These are phyloP conservation scores for Aselliscus stoliczkanus DNA, from an alignment of 2,797 vertebrate genomes.

Conservation along the genomic window DNA sequence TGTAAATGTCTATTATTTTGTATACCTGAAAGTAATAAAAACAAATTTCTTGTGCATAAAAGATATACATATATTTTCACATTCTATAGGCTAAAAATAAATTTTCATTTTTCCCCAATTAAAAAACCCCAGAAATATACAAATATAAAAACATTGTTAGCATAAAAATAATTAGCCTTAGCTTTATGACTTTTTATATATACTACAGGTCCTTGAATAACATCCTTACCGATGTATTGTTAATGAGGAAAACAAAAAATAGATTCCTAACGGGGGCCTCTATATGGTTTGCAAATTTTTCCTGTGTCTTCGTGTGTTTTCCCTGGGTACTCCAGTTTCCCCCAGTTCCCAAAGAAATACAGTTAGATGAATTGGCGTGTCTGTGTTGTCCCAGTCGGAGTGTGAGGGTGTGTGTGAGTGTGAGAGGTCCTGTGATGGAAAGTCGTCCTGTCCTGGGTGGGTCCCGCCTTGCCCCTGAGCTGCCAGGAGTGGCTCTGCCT, in stretches of 20 bases:
- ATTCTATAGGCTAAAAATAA: background rate
- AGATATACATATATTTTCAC: background rate
- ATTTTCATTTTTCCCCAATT: background rate
- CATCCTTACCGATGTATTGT: background rate
- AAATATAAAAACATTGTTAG: background rate
- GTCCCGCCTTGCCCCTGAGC: background rate
- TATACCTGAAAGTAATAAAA: background rate
- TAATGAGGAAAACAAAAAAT: background rate
- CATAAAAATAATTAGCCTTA: background rate
- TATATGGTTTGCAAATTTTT: background rate
- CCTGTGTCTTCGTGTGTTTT: background rate
- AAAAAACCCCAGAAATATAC: background rate
- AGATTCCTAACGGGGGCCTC: background rate
- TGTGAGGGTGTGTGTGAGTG: background rate
- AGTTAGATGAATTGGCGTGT: background rate
- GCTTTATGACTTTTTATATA: background rate
- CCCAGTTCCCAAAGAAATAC: background rate
- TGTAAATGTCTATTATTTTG: too few species aligned
- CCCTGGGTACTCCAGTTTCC: background rate
- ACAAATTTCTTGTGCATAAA: background rate
- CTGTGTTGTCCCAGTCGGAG: background rate
- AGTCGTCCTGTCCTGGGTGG: background rate
- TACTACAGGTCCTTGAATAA: background rate
- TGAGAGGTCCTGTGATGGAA: background rate
- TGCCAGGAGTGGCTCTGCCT: background rate